A percentile compares a stretch with the other conserved stretches of the same genome.
Conservation (phyloP, 2,888 invertebrate genomes). For the Cephus rjabovi region DNA sequence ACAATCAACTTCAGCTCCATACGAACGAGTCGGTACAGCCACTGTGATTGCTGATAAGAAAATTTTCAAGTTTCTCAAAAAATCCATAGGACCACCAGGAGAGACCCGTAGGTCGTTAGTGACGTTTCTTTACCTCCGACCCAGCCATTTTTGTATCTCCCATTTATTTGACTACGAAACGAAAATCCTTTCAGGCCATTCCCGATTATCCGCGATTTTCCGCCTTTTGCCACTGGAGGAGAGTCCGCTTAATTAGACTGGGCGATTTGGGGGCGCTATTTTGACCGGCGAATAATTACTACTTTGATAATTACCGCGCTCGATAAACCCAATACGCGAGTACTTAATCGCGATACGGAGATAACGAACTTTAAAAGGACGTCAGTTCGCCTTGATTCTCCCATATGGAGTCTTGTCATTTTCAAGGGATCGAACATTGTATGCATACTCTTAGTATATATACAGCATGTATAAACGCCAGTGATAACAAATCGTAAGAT, state of each 20-base stretch:
- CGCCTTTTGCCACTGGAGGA: not conserved
- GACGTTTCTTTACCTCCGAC: not conserved
- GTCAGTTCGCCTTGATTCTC: not conserved
- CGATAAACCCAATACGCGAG: not conserved
- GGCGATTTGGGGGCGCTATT: not conserved
- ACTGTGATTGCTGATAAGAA: not conserved
- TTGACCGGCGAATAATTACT: not conserved
- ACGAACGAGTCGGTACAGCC: not conserved
- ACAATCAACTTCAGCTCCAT: not conserved
- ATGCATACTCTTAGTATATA: too few species aligned
- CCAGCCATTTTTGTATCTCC: not conserved
- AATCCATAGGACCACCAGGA: not conserved
- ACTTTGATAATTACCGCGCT: not conserved
- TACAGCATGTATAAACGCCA: not conserved
- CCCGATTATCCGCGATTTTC: not conserved
- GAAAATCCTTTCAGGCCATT: not conserved
- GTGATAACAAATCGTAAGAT: not conserved
- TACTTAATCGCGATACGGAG: not conserved
- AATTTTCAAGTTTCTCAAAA: not conserved
- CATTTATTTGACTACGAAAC: not conserved
- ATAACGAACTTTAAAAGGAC: not conserved
- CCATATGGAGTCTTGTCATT: not conserved
- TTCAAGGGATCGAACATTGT: not conserved
- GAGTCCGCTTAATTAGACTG: not conserved
- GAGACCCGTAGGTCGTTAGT: not conserved